Evolutionary conservation across 2,113 vertebrate genomes (phyloP).

Genomic region (Laticauda colubrina): DNA sequence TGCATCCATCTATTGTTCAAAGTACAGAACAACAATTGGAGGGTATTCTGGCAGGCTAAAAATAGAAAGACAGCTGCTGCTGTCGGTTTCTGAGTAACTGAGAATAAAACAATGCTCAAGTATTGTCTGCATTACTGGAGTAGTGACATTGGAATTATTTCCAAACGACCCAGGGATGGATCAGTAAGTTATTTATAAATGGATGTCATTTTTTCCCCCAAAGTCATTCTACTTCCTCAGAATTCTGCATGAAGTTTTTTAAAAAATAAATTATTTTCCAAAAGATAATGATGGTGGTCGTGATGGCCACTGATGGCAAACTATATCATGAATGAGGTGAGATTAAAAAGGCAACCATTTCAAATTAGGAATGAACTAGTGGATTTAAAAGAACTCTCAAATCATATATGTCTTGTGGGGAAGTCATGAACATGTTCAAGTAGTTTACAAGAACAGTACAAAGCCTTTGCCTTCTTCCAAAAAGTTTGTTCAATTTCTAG

Average conservation of each 20-base stretch:
- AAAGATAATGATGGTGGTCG: neutral
- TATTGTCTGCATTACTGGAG: constrained; percentile 73
- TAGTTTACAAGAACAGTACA: neutral
- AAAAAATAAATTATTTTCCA: constrained; percentile 22
- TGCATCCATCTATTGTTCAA: constrained; percentile 73
- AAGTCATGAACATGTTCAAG: neutral
- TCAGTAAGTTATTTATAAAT: constrained; percentile 60
- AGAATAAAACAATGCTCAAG: constrained; percentile 72
- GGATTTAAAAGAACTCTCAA: neutral
- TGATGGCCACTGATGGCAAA: neutral
- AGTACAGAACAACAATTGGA: constrained; percentile 75
- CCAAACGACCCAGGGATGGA: constrained; percentile 54
- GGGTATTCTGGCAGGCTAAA: constrained; percentile 72
- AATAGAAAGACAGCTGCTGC: constrained; percentile 77
- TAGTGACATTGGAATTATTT: constrained; percentile 57
- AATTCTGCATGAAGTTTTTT: constrained; percentile 42
- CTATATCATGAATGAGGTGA: neutral
- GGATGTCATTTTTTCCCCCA: constrained; percentile 57
- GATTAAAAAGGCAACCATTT: neutral
- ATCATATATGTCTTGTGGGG: neutral
- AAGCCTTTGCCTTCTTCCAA: neutral
- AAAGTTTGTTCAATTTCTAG: neutral
- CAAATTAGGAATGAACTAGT: neutral
- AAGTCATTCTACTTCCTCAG: constrained; percentile 59
- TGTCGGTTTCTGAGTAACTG: constrained; percentile 70